Evolutionary conservation across 2,113 vertebrate species (phyloP).

Genomic region (Chlorodrepanis virens): DNA sequence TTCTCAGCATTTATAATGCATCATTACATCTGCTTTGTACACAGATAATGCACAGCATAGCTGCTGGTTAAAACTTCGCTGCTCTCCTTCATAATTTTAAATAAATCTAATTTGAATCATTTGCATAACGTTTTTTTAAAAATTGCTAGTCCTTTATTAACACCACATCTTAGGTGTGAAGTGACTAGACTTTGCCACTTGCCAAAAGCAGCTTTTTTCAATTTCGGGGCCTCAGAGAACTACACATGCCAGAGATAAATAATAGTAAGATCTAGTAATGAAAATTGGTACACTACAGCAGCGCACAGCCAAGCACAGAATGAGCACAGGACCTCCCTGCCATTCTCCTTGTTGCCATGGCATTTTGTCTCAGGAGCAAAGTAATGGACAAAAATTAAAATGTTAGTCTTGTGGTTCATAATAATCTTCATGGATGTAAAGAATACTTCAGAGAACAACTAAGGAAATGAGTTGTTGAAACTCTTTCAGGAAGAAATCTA

Average conservation of each 20-base stretch:
- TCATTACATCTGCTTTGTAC: conserved; percentile 78
- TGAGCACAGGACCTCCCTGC: background rate
- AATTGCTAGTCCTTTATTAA: conserved; percentile 43
- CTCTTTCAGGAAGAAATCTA: conserved; percentile 4
- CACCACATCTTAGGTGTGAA: conserved; percentile 41
- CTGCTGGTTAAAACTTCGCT: conserved; percentile 67
- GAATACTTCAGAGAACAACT: background rate
- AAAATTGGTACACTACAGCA: background rate
- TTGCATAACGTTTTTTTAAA: conserved; percentile 50
- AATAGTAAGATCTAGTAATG: background rate
- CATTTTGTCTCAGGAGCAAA: background rate
- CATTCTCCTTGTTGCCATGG: background rate
- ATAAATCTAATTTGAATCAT: conserved; percentile 73
- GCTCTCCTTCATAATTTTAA: conserved; percentile 67
- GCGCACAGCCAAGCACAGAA: background rate
- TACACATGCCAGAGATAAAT: background rate
- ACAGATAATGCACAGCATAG: conserved; percentile 68
- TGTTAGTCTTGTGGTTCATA: background rate
- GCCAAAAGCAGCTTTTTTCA: background rate
- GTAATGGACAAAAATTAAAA: background rate
- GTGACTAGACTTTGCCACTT: background rate
- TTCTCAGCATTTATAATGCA: conserved; percentile 76
- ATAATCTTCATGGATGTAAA: background rate
- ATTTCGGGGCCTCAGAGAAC: background rate
- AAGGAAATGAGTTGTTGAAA: conserved; percentile 33